Evolutionary conservation across 2,113 vertebrate genomes (phyloP).

Genomic region (Sander lucioperca): DNA sequence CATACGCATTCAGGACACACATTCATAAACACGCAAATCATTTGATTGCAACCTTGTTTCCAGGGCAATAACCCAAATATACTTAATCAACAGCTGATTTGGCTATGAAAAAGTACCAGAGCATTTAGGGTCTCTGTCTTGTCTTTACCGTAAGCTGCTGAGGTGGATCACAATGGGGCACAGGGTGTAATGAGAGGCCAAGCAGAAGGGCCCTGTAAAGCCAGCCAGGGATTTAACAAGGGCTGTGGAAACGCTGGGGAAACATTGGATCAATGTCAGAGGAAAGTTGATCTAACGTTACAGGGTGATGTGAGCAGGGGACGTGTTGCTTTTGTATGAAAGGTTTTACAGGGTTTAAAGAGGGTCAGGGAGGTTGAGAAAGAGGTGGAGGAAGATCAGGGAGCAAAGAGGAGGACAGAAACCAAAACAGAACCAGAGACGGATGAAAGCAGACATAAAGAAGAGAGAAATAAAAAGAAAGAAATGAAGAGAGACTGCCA

Average conservation of each 20-base stretch:
- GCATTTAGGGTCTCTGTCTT: constrained; percentile 22
- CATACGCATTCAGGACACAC: constrained; percentile 31
- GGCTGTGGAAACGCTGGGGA: constrained; percentile 46
- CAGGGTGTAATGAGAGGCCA: constrained; percentile 44
- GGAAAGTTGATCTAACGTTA: constrained; percentile 53
- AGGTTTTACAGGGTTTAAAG: constrained; percentile 45
- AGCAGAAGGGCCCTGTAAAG: constrained; percentile 40
- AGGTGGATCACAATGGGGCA: constrained; percentile 44
- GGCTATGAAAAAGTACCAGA: constrained; percentile 11
- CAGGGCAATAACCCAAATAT: constrained; percentile 28
- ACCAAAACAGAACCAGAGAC: constrained; percentile 22
- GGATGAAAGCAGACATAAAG: constrained; percentile 13
- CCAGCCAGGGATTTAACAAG: constrained; percentile 56
- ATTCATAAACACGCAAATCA: constrained; percentile 32
- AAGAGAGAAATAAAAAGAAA: constrained; percentile 11
- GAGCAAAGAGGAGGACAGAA: background rate
- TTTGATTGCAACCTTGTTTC: background rate
- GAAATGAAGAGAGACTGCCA: constrained; percentile 9
- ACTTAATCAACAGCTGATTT: constrained; percentile 35
- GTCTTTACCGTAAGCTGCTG: constrained; percentile 50
- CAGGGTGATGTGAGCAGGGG: constrained; percentile 28
- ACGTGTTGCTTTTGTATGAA: constrained; percentile 22
- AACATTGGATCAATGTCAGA: constrained; percentile 52
- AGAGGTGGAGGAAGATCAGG: background rate
- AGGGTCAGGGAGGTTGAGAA: constrained; percentile 1